These are phyloP conservation scores for Anarhynchus alexandrinus DNA, from an alignment of 2,113 vertebrate species.

Conservation along the genomic window DNA sequence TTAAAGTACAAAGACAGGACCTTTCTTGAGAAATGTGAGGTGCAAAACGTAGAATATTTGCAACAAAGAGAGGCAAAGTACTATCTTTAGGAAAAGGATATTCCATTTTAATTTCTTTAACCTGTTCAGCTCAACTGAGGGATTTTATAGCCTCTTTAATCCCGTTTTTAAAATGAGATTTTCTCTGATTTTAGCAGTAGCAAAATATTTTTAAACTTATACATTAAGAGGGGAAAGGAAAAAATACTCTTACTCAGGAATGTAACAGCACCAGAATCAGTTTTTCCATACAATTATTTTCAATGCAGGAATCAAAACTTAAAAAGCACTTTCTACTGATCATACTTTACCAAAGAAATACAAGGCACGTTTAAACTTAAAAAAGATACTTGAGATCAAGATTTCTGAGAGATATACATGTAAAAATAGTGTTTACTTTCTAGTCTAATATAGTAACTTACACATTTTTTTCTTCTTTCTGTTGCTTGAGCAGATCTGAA, in stretches of 20 bases:
- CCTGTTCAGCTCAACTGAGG: neutral
- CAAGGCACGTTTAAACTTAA: neutral
- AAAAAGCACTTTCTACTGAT: neutral
- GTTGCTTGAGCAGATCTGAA: conserved; percentile 81
- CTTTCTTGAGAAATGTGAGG: neutral
- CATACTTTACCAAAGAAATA: neutral
- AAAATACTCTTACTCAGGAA: neutral
- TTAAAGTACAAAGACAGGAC: neutral
- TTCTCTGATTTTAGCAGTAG: neutral
- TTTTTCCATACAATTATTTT: neutral
- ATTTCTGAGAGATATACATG: neutral
- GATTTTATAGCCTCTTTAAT: neutral
- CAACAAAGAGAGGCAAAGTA: neutral
- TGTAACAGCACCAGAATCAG: neutral
- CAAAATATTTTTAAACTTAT: neutral
- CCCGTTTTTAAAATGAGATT: neutral
- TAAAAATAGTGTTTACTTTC: neutral
- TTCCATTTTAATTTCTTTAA: neutral
- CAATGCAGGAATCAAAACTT: neutral
- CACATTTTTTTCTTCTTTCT: neutral
- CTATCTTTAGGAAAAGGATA: neutral
- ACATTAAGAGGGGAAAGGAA: neutral
- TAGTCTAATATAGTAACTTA: neutral
- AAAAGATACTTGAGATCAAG: neutral
- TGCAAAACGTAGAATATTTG: neutral